Percentiles rank a stretch among this genome's conserved stretches.
These are phyloP conservation scores for Euthynnus affinis DNA, from an alignment of 2,797 vertebrate species.

Conservation along the genomic window DNA sequence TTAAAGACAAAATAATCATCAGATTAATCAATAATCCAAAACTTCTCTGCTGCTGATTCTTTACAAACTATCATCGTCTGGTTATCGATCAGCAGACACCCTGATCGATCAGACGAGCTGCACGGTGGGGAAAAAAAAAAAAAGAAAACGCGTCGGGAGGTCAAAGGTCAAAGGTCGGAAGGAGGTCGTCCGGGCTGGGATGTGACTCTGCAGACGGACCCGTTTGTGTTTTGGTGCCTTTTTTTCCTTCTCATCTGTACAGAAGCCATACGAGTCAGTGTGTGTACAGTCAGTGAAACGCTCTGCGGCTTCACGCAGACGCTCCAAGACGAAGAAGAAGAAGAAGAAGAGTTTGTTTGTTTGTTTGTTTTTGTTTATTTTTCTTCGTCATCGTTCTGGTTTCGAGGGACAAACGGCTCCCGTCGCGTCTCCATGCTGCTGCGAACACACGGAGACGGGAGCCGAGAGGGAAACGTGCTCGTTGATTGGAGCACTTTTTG, in stretches of 20 bases:
- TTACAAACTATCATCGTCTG: no score
- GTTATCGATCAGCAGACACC: no score
- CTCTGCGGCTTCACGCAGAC: neutral
- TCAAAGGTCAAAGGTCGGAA: neutral
- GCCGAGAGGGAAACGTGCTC: slow-evolving; percentile 24
- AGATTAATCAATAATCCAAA: no score
- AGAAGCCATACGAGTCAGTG: slow-evolving; percentile 57
- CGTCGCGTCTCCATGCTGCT: neutral
- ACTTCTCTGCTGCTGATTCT: no score
- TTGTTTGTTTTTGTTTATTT: no score
- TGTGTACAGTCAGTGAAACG: neutral
- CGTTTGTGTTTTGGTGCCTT: slow-evolving; percentile 70
- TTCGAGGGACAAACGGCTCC: neutral
- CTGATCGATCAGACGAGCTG: neutral
- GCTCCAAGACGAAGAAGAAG: no score
- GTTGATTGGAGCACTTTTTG: slow-evolving; percentile 52
- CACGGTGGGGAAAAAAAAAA: no score
- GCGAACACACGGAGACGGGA: neutral
- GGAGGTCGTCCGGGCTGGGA: no score
- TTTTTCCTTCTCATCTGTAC: slow-evolving; percentile 53
- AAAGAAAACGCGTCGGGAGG: neutral
- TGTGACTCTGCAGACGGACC: neutral
- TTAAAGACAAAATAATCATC: no score
- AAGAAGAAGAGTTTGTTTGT: no score
- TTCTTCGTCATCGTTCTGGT: no score